These are phyloP conservation scores for Phylloscopus collybita DNA, from an alignment of 2,797 vertebrate genomes.

Conservation along the genomic window DNA sequence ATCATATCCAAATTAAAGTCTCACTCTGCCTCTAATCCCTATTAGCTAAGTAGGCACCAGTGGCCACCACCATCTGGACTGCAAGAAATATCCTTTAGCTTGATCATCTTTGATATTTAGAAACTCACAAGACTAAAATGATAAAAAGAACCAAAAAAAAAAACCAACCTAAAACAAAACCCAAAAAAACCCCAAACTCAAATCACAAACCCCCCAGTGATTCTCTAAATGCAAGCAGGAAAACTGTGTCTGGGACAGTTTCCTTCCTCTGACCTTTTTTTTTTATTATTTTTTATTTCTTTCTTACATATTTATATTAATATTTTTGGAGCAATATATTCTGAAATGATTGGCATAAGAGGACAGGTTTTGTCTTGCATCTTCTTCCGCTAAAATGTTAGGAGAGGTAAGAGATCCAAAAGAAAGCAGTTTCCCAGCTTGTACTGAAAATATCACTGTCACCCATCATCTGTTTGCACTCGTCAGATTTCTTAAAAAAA, in stretches of 20 bases:
- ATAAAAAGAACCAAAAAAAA: too few relatives aligned
- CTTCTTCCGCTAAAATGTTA: slow-evolving; percentile 77
- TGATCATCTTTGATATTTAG: slow-evolving; percentile 64
- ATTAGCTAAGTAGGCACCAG: slow-evolving; percentile 27
- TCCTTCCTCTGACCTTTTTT: background rate
- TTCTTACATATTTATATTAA: slow-evolving; percentile 65
- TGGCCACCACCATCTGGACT: slow-evolving; percentile 54
- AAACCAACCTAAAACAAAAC: background rate
- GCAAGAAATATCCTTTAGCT: slow-evolving; percentile 43
- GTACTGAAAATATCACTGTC: slow-evolving; percentile 84
- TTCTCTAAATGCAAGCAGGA: background rate
- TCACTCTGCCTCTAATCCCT: slow-evolving; percentile 15
- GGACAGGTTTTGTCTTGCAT: slow-evolving; percentile 78
- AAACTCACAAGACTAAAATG: slow-evolving; percentile 6
- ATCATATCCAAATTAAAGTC: slow-evolving; percentile 11
- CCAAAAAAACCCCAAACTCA: background rate
- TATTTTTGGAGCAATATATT: slow-evolving; percentile 77
- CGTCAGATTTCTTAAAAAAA: slow-evolving; percentile 72
- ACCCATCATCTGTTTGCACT: slow-evolving; percentile 82
- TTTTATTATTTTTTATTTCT: background rate
- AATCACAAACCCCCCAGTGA: accelerated
- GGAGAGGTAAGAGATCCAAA: slow-evolving; percentile 77
- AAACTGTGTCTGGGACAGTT: background rate
- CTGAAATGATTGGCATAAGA: slow-evolving; percentile 77
- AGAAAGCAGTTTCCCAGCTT: slow-evolving; percentile 81